These are phyloP conservation scores for Mus spretus DNA, from an alignment of 2,797 vertebrate genomes.

Conservation along the genomic window DNA sequence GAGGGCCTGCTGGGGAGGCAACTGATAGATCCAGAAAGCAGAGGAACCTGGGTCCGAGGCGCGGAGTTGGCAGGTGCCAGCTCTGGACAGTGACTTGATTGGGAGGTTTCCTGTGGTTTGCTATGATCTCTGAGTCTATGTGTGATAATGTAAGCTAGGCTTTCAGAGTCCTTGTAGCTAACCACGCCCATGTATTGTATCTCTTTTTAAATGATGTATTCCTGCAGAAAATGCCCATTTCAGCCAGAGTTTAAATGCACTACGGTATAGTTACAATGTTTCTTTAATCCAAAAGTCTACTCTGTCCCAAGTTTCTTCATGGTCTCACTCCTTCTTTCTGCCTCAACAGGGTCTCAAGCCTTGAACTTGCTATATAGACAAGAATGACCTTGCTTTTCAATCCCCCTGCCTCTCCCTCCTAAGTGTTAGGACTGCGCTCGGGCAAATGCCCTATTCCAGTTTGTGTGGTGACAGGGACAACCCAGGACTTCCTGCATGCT, in stretches of 20 bases:
- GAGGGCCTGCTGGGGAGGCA: neutral
- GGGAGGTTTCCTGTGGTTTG: neutral
- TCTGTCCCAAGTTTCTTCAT: neutral
- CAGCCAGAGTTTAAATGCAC: neutral
- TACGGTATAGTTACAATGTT: neutral
- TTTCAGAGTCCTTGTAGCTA: neutral
- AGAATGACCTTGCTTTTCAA: neutral
- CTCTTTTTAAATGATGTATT: neutral
- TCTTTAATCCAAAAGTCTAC: neutral
- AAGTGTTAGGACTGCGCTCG: neutral
- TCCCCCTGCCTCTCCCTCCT: neutral
- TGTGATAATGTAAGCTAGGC: neutral
- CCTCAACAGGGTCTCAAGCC: neutral
- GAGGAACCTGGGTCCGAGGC: neutral
- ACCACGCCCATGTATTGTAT: neutral
- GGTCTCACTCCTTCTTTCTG: neutral
- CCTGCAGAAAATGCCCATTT: neutral
- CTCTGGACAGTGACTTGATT: neutral
- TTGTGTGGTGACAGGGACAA: neutral
- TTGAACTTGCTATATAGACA: neutral
- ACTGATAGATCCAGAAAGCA: neutral
- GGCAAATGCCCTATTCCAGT: neutral
- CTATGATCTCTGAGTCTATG: neutral
- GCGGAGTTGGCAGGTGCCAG: rapidly evolving
- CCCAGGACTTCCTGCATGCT: neutral